Evolutionary conservation across 2,888 invertebrate species (phyloP), one percentile per base, ranked within the genome.

Genomic region (Eudemis profundana): DNA sequence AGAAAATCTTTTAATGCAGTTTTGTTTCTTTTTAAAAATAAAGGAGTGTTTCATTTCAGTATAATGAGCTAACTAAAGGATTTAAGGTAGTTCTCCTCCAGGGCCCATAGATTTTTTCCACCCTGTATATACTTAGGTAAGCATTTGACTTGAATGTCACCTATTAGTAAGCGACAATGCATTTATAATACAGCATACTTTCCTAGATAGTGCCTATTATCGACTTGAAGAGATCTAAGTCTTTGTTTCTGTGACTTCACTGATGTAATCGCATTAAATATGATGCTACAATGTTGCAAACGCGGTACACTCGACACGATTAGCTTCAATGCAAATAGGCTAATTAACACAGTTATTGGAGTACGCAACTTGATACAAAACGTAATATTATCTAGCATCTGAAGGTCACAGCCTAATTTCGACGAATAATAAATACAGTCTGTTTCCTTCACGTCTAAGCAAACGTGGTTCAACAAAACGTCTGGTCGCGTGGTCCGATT

Each of bases 271-370:
- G 1, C 36, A 15, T 15, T n/a, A 51, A 21, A 14, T 47, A 44
- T 61, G 40, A 42, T 53, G 44, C 4, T 53, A 63, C 44, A 14
- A 62, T 47, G 40, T 44, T 61, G 57, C 61, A 53, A 68, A 54
- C 63, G 21, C 7, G 27, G 59, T 66, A 68, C 71, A 56, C 70
- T 69, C 62, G 49, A 23, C 69, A 67, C 60, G 75, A 75, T 71
- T 56, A 57, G 50, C 56, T 64, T 57, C 70, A 70, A 74, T 77
- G 69, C 67, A 74, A 76, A 75, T 69, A 14, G 69, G 67, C 69
- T 65, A 68, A 76, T 77, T 78, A 74, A 73, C 73, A 76, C 74
- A 74, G 70, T 68, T 75, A 74, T 73, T 69, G 64, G 50, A 64
- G 57, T 53, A 59, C 57, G 63, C 63, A 64, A 64, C 63, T 63